phyloP scores from a whole-genome alignment of 2,888 invertebrate species.

The Malachius bipustulatus region DNA sequence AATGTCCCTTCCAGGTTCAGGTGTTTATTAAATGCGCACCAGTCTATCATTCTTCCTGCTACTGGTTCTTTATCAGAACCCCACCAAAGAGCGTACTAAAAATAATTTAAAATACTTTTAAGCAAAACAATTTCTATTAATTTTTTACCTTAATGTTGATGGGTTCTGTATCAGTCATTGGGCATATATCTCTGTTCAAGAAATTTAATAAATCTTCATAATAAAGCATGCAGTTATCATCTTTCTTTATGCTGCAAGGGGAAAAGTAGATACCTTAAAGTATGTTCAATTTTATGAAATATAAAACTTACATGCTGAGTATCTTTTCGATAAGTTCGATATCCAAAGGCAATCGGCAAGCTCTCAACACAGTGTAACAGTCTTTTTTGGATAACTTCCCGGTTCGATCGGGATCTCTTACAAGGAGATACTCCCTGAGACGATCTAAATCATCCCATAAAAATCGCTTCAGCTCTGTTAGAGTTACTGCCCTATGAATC shows the following conservation, averaged over 20 bases:
- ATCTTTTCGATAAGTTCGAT: conserved; percentile 56
- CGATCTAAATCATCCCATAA: conserved; percentile 60
- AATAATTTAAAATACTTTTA: conserved; percentile 12
- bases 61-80: conserved; percentile 35
- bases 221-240: conserved; percentile 51
- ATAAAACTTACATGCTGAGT: conserved; percentile 47
- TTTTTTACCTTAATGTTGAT: conserved; percentile 39
- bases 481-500: conserved; percentile 59
- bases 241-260: conserved; percentile 54
- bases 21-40: conserved; percentile 40
- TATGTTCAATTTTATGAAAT: conserved; percentile 8
- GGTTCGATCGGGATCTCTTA: conserved; percentile 43
- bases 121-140: not conserved
- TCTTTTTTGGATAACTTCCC: conserved; percentile 47
- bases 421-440: conserved; percentile 46
- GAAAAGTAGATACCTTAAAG: too few relatives aligned
- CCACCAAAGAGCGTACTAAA: conserved; percentile 39
- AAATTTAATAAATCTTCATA: conserved; percentile 60
- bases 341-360: conserved; percentile 57
- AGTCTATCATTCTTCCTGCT: conserved; percentile 37
- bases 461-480: conserved; percentile 57
- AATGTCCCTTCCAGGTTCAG: conserved; percentile 36
- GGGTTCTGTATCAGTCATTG: conserved; percentile 39
- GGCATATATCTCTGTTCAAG: conserved; percentile 52
- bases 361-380: conserved; percentile 53